phyloP scores from a whole-genome alignment of 2,113 vertebrate genomes.

The Oryzias melastigma region DNA sequence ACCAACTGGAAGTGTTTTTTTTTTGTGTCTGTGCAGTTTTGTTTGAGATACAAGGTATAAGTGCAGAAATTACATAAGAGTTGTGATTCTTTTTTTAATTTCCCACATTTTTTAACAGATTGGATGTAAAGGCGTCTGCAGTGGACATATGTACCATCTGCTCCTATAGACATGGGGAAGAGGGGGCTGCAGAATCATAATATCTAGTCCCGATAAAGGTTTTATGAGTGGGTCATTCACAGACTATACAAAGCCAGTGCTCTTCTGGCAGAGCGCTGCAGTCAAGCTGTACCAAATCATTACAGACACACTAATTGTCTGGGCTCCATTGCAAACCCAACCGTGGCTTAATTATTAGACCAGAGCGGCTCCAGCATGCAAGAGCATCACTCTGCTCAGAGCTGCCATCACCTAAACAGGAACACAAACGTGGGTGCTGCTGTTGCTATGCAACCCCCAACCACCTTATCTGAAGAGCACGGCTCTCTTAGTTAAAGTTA shows the following conservation, averaged over 20 bases:
- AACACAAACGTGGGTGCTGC: constrained; percentile 10
- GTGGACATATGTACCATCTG: constrained; percentile 1
- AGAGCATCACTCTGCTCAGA: neutral
- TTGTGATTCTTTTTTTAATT: constrained; percentile 11
- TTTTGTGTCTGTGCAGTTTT: neutral
- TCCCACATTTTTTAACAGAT: neutral
- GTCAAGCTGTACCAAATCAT: constrained; percentile 1
- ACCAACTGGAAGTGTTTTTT: neutral
- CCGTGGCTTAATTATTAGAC: constrained; percentile 19
- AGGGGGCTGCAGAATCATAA: neutral
- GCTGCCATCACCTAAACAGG: constrained; percentile 16
- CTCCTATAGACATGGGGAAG: neutral
- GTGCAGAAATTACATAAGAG: constrained; percentile 16
- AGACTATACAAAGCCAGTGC: neutral
- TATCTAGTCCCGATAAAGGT: neutral
- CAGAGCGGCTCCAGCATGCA: constrained; percentile 26
- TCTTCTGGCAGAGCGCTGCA: neutral
- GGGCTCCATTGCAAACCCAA: constrained; percentile 4
- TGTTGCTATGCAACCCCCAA: constrained; percentile 51
- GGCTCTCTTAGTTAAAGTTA: constrained; percentile 15
- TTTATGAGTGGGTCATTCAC: neutral
- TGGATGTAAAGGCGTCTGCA: constrained; percentile 3
- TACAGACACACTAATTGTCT: constrained; percentile 18
- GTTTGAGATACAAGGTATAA: neutral
- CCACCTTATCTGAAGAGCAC: constrained; percentile 11